Evolutionary conservation across 2,888 invertebrate genomes (phyloP).

Genomic region (Harpagoxenus sublaevis): DNA sequence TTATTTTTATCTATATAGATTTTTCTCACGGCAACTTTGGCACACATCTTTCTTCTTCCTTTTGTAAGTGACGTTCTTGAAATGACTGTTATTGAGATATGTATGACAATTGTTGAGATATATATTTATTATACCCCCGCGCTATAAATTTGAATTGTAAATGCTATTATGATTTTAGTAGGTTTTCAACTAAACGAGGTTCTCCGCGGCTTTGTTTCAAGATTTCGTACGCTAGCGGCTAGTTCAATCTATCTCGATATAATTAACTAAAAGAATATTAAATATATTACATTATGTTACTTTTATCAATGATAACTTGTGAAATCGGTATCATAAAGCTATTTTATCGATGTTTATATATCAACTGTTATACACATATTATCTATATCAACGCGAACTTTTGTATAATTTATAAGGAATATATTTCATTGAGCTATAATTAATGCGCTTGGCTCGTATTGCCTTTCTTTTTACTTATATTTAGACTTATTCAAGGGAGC

Average conservation of each 20-base stretch:
- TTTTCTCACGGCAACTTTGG: conserved; percentile 3
- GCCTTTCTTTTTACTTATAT: no score
- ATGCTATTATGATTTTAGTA: neutral
- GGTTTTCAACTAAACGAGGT: neutral
- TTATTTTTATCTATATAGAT: conserved; percentile 47
- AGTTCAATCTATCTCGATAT: neutral
- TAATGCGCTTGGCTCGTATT: no score
- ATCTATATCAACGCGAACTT: no score
- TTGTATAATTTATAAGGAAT: no score
- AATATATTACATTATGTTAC: neutral
- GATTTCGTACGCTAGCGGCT: neutral
- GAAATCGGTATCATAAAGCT: neutral
- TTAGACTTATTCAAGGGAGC: no score
- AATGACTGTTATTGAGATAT: neutral
- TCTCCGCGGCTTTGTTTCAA: neutral
- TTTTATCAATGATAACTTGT: neutral
- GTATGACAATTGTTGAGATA: neutral
- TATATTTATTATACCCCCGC: neutral
- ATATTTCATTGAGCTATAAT: no score
- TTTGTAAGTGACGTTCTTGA: neutral
- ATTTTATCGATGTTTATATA: no score
- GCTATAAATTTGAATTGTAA: conserved; percentile 3
- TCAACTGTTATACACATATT: neutral
- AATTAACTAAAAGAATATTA: conserved; percentile 8
- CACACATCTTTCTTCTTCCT: neutral